phyloP scores from a whole-genome alignment of 1,140 invertebrate species.

The Achroia grisella region DNA sequence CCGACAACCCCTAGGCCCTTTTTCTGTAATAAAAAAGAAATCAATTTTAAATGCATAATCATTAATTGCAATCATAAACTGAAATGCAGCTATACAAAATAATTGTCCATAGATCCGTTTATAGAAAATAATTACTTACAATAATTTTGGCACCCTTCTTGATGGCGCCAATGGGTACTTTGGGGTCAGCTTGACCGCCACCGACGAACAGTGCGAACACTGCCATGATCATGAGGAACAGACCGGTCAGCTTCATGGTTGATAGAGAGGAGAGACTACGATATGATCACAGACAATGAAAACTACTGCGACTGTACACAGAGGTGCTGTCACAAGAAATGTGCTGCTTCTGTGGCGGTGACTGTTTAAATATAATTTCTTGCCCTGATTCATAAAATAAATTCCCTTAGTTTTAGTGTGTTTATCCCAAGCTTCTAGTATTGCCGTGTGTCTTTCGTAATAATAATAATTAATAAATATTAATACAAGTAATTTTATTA shows the following conservation, averaged over 20 bases:
- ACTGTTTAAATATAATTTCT: too few species aligned
- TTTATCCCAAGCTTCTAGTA: slow-evolving; percentile 4
- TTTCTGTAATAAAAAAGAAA: neutral
- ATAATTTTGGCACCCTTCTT: slow-evolving; percentile 6
- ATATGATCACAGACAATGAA: too few species aligned
- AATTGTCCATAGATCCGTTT: too few species aligned
- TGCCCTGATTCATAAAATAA: too few species aligned
- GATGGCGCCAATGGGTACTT: slow-evolving; percentile 3
- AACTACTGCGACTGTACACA: too few species aligned
- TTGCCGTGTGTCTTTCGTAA: neutral
- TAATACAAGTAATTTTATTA: too few species aligned
- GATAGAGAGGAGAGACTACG: neutral
- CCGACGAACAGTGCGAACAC: slow-evolving; percentile 5
- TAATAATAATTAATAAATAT: neutral
- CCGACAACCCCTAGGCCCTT: slow-evolving; percentile 2
- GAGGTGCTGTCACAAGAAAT: too few species aligned
- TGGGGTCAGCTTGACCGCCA: slow-evolving; percentile 7
- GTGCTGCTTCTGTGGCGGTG: too few species aligned
- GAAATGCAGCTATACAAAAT: too few species aligned
- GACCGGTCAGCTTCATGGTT: slow-evolving; percentile 10
- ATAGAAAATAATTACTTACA: slow-evolving; percentile 9
- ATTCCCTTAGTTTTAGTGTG: neutral
- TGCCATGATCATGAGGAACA: slow-evolving; percentile 8
- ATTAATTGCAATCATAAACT: too few species aligned
- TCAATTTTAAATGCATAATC: too few species aligned